Conservation (phyloP, 2,113 vertebrate genomes). For the Microtus montanus region DNA sequence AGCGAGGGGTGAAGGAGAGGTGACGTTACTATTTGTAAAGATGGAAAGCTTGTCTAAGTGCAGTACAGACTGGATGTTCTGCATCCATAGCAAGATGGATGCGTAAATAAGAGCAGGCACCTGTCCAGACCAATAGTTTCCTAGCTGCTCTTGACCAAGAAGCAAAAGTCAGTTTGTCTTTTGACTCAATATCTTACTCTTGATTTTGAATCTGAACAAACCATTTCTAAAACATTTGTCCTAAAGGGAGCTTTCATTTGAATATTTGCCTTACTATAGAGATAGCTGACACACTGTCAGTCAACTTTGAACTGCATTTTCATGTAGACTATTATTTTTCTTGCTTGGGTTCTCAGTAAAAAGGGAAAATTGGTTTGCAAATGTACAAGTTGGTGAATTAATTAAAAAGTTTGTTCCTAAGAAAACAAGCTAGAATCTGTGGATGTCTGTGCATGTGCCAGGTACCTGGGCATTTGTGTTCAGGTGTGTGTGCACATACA, state of each 20-base stretch:
- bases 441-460: background rate
- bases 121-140: constrained; percentile 3
- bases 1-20: constrained; percentile 56
- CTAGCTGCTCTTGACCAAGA: background rate
- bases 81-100: background rate
- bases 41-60: constrained; percentile 5
- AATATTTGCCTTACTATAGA: background rate
- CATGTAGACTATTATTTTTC: background rate
- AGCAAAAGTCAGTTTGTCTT: constrained; percentile 27
- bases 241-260: background rate
- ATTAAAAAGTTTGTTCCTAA: constrained; percentile 10
- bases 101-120: background rate
- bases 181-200: background rate
- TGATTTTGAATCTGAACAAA: constrained; percentile 47
- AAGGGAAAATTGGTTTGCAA: background rate
- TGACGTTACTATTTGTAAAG: constrained; percentile 58
- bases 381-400: constrained; percentile 25
- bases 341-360: background rate
- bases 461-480: background rate
- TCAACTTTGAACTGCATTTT: background rate
- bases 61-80: background rate
- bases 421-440: background rate
- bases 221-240: constrained; percentile 3
- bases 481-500: background rate
- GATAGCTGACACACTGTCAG: background rate